Conservation (phyloP, 2,888 invertebrate genomes). For the Mesoligia furuncula region DNA sequence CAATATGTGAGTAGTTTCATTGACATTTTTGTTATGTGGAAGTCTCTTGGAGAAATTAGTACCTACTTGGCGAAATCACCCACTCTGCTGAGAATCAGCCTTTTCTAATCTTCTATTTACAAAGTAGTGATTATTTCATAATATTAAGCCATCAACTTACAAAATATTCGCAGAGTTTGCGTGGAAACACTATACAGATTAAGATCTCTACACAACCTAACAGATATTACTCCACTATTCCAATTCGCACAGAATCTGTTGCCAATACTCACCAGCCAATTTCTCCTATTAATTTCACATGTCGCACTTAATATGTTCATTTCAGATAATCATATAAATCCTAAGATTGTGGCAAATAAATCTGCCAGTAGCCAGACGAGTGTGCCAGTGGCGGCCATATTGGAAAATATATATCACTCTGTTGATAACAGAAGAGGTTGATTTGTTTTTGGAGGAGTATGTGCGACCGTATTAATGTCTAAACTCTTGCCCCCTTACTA, state of each 20-base stretch:
- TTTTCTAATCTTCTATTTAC: too few relatives aligned
- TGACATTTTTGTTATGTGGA: not conserved
- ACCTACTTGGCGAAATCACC: not conserved
- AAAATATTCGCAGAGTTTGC: too few relatives aligned
- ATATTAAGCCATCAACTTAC: too few relatives aligned
- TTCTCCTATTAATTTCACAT: constrained; percentile 55
- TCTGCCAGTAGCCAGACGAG: constrained; percentile 57
- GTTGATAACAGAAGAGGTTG: constrained; percentile 26
- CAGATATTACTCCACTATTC: not conserved
- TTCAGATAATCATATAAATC: constrained; percentile 64
- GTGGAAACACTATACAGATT: not conserved
- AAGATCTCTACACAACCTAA: not conserved
- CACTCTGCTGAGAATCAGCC: not conserved
- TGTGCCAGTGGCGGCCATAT: constrained; percentile 52
- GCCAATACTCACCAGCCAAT: constrained; percentile 42
- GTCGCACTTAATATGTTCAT: constrained; percentile 51
- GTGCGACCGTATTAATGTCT: not conserved
- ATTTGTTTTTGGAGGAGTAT: not conserved
- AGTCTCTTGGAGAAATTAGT: not conserved
- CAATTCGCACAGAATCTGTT: not conserved
- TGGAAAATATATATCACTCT: constrained; percentile 54
- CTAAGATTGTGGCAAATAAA: constrained; percentile 55
- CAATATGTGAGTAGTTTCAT: constrained; percentile 34
- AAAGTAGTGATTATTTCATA: too few relatives aligned
- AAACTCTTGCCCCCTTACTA: too few relatives aligned